Percentiles rank a stretch among this genome's conserved stretches.
phyloP scores from a whole-genome alignment of 2,797 vertebrate genomes.

The Eulemur mongoz region DNA sequence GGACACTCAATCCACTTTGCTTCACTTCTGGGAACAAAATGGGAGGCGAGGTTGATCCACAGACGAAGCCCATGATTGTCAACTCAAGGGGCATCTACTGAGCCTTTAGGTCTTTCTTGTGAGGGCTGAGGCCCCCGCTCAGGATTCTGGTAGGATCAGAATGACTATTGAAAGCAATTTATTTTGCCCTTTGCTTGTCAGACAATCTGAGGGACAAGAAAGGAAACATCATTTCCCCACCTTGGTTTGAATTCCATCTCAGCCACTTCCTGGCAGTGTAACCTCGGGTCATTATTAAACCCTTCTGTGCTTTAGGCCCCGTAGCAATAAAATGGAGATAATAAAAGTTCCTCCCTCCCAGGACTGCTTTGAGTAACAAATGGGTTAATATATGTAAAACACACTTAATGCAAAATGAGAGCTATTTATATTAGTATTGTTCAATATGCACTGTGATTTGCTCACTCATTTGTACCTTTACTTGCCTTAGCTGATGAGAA shows the following conservation, averaged over 20 bases:
- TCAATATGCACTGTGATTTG: background rate
- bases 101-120: background rate
- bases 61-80: fast-evolving
- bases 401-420: background rate
- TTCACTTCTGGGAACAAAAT: background rate
- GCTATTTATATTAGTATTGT: conserved; percentile 5
- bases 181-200: background rate
- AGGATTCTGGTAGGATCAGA: background rate
- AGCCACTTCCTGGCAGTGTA: background rate
- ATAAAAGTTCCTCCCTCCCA: background rate
- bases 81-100: too few species aligned
- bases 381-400: conserved; percentile 54
- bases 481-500: conserved; percentile 63
- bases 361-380: conserved; percentile 26
- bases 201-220: background rate
- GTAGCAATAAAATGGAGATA: background rate
- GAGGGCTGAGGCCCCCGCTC: background rate
- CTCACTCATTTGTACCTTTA: conserved; percentile 54
- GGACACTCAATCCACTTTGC: background rate
- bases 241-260: background rate
- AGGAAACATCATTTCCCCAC: background rate
- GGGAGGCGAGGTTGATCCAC: background rate
- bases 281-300: background rate
- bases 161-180: background rate
- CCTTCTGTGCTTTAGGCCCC: background rate